Evolutionary conservation across 2,113 vertebrate species (phyloP), one percentile per base, ranked within the genome.

Genomic region (Dissostichus mawsoni): DNA sequence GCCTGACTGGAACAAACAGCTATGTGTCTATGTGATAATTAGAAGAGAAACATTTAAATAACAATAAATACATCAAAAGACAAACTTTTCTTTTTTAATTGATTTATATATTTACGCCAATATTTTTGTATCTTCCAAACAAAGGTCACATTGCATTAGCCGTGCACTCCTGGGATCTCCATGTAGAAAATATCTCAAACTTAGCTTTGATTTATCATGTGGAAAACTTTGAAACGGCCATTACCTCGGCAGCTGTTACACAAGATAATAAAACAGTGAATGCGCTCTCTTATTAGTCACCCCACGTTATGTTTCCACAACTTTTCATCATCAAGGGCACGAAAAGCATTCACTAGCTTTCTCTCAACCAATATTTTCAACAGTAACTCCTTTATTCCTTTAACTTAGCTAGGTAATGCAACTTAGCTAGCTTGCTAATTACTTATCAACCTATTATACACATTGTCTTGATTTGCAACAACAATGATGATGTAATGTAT

Each of bases 1-100:
- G 69, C 66, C 64, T 41, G 81, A 84, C 75, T 50, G 52, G 71
- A 81, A 68, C 76, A 70, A 71, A 87, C 59, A 73, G 20, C 41
- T 55, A 23, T 77, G 23, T 44, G 50, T 61, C 20, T 13, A 51
- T 70, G 23, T 53, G 45, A 29, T 80, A 23, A 69, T 65, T 58
- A 59, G 11, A 56, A 23, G 1, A 48, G 48, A 55, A 55, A 51
- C 63, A 2, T 11, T 10, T 6, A 16, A 20, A 11, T 18, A n/a
- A 59, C 1, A 41, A 65, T 5, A 61, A 41, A 45, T 0, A 29
- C 18, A 59, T 23, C 10, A 58, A 29, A 47, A 59, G 4, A 51
- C 61, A 56, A 10, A 1, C 13, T 11, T 44, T 33, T 41, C 8
- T 74, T 55, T 45, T 29, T 45, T 12, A 64, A 69, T 57, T 18